Percentiles rank a stretch among this genome's conserved stretches.
Conservation (phyloP, 2,888 invertebrate genomes). For the Stictocephala bisonia region DNA sequence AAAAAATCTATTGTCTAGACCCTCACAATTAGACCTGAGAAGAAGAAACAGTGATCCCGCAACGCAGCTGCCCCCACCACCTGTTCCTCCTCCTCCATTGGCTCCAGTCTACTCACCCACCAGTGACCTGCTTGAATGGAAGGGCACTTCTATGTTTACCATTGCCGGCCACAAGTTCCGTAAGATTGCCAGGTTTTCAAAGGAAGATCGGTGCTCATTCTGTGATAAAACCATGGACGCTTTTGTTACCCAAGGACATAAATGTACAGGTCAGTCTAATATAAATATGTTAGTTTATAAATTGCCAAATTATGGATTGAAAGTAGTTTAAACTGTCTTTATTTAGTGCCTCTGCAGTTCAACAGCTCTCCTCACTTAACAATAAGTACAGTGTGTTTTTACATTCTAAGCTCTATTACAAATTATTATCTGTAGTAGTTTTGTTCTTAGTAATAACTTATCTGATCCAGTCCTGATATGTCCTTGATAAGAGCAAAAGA, state of each 20-base stretch:
- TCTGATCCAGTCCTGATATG: too few relatives aligned
- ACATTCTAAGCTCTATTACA: too few relatives aligned
- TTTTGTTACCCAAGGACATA: conserved; percentile 81
- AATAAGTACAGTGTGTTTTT: too few relatives aligned
- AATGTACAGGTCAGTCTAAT: conserved; percentile 73
- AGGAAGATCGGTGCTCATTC: conserved; percentile 84
- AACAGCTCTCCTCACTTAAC: too few relatives aligned
- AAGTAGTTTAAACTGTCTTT: too few relatives aligned
- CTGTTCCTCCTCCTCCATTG: conserved; percentile 18
- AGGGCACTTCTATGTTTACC: conserved; percentile 71
- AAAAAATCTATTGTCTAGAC: too few relatives aligned
- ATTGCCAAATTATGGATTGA: too few relatives aligned
- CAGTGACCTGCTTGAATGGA: conserved; percentile 67
- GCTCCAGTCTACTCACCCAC: conserved; percentile 50
- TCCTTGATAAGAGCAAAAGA: too few relatives aligned
- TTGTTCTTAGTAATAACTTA: too few relatives aligned
- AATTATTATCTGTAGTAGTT: too few relatives aligned
- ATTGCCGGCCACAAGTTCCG: conserved; percentile 76
- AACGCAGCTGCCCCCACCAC: conserved; percentile 61
- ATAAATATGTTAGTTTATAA: too few relatives aligned
- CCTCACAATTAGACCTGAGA: conserved; percentile 53
- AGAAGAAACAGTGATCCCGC: conserved; percentile 82
- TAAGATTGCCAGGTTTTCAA: conserved; percentile 80
- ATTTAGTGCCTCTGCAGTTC: too few relatives aligned
- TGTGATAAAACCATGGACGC: conserved; percentile 83